Percentiles rank a stretch among this genome's conserved stretches.
phyloP scores from a whole-genome alignment of 30 jellyfish, hydroid and myxozoan genomes.

The Sanderia malayensis region DNA sequence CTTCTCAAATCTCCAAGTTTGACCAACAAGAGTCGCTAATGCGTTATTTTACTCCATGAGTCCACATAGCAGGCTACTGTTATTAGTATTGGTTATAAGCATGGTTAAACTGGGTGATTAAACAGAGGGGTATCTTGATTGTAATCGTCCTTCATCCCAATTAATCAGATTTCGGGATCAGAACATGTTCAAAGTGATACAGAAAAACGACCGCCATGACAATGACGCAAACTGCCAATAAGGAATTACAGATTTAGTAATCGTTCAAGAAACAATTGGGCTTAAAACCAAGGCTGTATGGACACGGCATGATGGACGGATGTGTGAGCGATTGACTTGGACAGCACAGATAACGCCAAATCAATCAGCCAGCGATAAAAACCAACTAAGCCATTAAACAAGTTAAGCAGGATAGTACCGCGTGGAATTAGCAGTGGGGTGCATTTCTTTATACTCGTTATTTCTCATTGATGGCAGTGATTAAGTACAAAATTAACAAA shows the following conservation, averaged over 20 bases:
- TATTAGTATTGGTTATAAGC: no score
- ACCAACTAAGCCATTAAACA: conserved; percentile 7
- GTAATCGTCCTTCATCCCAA: no score
- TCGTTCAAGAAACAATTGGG: neutral
- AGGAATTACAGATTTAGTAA: neutral
- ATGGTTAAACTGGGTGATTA: no score
- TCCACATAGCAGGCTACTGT: no score
- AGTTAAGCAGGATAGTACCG: conserved; percentile 19
- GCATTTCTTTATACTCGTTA: conserved; percentile 3
- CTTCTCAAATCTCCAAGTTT: no score
- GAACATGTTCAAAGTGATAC: neutral
- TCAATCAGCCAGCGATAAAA: conserved; percentile 4
- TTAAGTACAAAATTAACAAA: no score
- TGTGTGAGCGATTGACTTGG: neutral
- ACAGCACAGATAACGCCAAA: neutral
- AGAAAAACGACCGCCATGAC: neutral
- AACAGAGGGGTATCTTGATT: no score
- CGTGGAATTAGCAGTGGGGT: conserved; percentile 42
- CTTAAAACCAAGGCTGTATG: neutral
- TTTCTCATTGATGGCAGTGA: conserved; percentile 1
- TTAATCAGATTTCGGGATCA: neutral
- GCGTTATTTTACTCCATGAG: no score
- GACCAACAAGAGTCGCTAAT: no score
- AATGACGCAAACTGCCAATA: neutral
- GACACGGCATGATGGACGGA: conserved; percentile 21